Evolutionary conservation across 1,140 invertebrate species (phyloP), one percentile per base, ranked within the genome.

Genomic region (Drosophila littoralis): DNA sequence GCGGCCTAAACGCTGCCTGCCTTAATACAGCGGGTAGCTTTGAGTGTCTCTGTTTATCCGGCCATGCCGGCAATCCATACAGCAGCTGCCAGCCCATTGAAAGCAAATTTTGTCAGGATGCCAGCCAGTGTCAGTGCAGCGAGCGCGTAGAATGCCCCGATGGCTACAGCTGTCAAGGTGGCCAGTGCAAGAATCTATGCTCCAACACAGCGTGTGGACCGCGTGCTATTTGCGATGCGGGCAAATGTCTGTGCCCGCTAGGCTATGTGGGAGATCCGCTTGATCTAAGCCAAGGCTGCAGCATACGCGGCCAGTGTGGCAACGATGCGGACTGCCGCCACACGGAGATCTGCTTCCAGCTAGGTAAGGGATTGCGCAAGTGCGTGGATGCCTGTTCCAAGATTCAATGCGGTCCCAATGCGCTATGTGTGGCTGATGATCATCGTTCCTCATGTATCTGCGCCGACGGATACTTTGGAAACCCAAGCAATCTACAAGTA

Each of bases 341-440:
- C 74, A 94, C 95, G 8, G 95, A 98, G 93, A 98, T 98, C 82
- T 98, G 97, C 90, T 97, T 97, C 92, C 96, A 97, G 93, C 85
- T 96, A 42, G 94, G 95, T 33, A 96, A 95, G 93, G 95, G 95
- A 7, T 86, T 95, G 4, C 93, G 97, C 42, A 96, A 96, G 91
- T 98, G 97, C 92, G 95, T 97, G 1, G 97, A 98, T 83, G 96
- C 96, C 4, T 98, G 97, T 84, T 95, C 95, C 60, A 97, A 97
- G 92, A 93, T 97, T 8, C 96, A 98, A 81, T 98, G 97, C 91
- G 97, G 97, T 10, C 97, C 97, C 1, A 98, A 98, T 92, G 97
- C 97, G 4, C 92, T 97, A 1, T 98, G 97, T 86, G 94, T 97
- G 0, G 95, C 96, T 17, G 94, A 96, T 61, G 95, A 96, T 82